Percentiles rank a stretch among this genome's conserved stretches.
These are phyloP conservation scores for Graphium colonna DNA, from an alignment of 2,888 invertebrate genomes.

Conservation along the genomic window DNA sequence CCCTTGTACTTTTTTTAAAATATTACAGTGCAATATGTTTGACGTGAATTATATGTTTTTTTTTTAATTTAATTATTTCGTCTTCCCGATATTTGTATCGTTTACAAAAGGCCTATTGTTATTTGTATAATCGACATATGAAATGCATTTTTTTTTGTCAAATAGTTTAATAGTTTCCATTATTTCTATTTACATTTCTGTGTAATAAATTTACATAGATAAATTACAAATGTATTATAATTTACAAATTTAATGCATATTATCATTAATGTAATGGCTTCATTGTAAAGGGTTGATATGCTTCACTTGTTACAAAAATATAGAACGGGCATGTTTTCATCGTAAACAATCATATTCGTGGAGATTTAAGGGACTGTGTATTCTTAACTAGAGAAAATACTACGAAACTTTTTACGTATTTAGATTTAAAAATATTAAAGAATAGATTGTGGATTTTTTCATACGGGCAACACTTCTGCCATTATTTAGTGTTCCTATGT, in stretches of 20 bases:
- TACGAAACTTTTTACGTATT: neutral
- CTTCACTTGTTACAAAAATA: slow-evolving; percentile 16
- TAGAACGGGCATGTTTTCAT: neutral
- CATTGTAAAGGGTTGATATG: slow-evolving; percentile 21
- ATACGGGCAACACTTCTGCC: neutral
- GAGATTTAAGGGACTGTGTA: too few relatives aligned
- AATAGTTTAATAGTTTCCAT: slow-evolving; percentile 35
- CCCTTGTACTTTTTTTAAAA: slow-evolving; percentile 1
- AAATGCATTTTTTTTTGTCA: slow-evolving; percentile 43
- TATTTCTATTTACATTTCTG: slow-evolving; percentile 27
- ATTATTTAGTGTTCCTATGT: slow-evolving; percentile 2
- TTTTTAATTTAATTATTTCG: slow-evolving; percentile 37
- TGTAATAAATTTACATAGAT: slow-evolving; percentile 33
- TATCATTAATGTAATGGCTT: slow-evolving; percentile 29
- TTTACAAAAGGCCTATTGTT: slow-evolving; percentile 36
- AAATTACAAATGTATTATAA: slow-evolving; percentile 30
- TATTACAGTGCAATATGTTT: slow-evolving; percentile 41
- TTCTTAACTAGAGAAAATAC: neutral
- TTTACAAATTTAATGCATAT: slow-evolving; percentile 36
- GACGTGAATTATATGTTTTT: slow-evolving; percentile 27
- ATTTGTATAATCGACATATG: slow-evolving; percentile 32
- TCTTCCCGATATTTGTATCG: slow-evolving; percentile 43
- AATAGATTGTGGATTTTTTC: too few relatives aligned
- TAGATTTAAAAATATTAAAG: neutral
- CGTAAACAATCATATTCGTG: neutral